phyloP scores from a whole-genome alignment of 2,113 vertebrate species.

The Syngnathus typhle region DNA sequence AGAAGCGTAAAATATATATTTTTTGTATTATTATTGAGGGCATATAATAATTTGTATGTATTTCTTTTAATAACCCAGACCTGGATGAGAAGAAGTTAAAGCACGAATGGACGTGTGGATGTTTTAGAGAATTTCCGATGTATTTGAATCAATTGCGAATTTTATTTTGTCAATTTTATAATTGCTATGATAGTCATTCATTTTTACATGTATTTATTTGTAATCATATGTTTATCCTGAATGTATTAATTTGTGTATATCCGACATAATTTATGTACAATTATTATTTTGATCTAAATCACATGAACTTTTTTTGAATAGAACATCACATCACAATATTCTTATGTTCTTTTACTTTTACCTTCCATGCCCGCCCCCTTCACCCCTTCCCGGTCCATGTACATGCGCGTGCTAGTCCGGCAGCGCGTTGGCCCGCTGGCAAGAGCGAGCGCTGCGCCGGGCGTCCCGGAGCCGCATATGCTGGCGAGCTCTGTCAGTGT shows the following conservation, averaged over 20 bases:
- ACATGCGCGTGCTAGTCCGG: conserved; percentile 52
- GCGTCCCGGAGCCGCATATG: conserved; percentile 71
- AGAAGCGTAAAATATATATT: not conserved
- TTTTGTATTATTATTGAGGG: too few relatives aligned
- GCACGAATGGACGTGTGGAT: too few relatives aligned
- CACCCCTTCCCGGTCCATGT: conserved; percentile 14
- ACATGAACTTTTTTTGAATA: not conserved
- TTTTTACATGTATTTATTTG: too few relatives aligned
- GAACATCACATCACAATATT: not conserved
- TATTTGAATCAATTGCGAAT: not conserved
- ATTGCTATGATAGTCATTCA: too few relatives aligned
- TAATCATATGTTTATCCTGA: not conserved
- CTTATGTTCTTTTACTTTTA: not conserved
- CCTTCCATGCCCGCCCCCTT: not conserved
- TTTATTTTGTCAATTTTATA: not conserved
- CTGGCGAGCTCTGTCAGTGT: conserved; percentile 73
- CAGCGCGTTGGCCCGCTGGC: conserved; percentile 68
- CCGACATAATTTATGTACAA: not conserved
- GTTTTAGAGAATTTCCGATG: not conserved
- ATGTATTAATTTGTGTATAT: too few relatives aligned
- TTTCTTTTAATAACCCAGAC: too few relatives aligned
- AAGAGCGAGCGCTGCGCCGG: conserved; percentile 61
- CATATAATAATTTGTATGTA: too few relatives aligned
- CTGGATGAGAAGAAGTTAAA: too few relatives aligned
- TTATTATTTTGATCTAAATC: not conserved